Evolutionary conservation across 2,888 invertebrate species (phyloP).

Genomic region (Leucophenga maculata): DNA sequence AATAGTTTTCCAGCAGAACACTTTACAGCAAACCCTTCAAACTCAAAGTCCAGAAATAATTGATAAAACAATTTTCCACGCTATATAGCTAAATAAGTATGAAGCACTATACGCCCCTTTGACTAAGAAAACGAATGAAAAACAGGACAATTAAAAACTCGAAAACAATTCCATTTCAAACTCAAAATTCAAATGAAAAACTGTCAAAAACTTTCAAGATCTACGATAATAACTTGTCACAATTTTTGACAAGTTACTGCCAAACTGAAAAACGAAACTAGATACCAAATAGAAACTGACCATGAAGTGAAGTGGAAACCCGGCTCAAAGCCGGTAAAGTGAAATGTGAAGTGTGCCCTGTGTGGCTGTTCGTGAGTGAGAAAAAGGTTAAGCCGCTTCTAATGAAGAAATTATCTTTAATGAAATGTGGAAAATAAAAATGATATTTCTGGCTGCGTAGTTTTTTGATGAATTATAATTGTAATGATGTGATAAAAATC

Average conservation of each 20-base stretch:
- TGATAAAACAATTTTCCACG: conserved; percentile 16
- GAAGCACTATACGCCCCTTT: too few species aligned
- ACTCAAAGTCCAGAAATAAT: background rate
- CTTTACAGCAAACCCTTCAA: too few species aligned
- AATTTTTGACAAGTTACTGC: conserved; percentile 51
- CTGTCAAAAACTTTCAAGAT: conserved; percentile 24
- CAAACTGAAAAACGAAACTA: conserved; percentile 26
- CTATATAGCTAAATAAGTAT: background rate
- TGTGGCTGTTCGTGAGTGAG: conserved; percentile 27
- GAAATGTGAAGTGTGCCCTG: conserved; percentile 48
- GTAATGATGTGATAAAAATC: conserved; percentile 53
- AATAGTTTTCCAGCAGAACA: too few species aligned
- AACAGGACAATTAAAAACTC: conserved; percentile 22
- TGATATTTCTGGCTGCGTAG: conserved; percentile 38
- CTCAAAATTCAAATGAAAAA: conserved; percentile 1
- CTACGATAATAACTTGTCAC: conserved; percentile 60
- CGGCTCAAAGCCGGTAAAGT: background rate
- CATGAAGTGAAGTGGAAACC: too few species aligned
- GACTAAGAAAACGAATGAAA: too few species aligned
- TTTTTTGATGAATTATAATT: conserved; percentile 50
- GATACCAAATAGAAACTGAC: conserved; percentile 10
- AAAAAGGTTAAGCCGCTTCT: conserved; percentile 39
- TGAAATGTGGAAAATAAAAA: conserved; percentile 53
- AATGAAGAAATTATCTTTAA: conserved; percentile 63
- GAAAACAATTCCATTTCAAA: conserved; percentile 3